These are phyloP conservation scores for Hormaphis cornu DNA, from an alignment of 1,140 invertebrate genomes.

Conservation along the genomic window DNA sequence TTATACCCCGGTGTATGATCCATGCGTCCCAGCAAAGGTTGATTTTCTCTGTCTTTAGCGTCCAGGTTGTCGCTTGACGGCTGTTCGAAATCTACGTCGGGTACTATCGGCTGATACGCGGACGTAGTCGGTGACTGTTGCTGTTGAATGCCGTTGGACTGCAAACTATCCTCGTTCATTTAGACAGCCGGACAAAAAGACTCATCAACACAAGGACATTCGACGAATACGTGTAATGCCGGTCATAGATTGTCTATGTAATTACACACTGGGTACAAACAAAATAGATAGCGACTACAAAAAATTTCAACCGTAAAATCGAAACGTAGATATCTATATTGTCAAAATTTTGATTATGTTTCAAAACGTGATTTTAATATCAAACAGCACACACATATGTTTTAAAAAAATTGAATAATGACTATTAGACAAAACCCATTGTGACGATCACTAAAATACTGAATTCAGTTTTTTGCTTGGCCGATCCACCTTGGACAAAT, in stretches of 20 bases:
- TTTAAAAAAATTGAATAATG: too few relatives aligned
- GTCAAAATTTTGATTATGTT: too few relatives aligned
- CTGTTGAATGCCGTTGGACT: background rate
- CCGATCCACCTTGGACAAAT: too few relatives aligned
- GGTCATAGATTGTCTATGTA: background rate
- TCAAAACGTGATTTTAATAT: too few relatives aligned
- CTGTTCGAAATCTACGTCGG: constrained; percentile 16
- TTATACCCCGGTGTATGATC: constrained; percentile 67
- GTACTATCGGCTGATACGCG: background rate
- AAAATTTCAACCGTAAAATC: too few relatives aligned
- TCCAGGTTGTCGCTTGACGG: constrained; percentile 21
- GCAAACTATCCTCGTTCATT: constrained; percentile 18
- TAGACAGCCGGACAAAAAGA: background rate
- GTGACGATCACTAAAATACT: too few relatives aligned
- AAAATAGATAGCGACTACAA: too few relatives aligned
- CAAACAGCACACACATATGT: too few relatives aligned
- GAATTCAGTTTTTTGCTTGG: too few relatives aligned
- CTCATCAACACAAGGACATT: constrained; percentile 2
- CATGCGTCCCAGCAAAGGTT: constrained; percentile 72
- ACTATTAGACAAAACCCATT: too few relatives aligned
- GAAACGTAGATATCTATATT: too few relatives aligned
- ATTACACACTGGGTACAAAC: background rate
- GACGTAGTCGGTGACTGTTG: constrained; percentile 7
- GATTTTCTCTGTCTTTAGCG: constrained; percentile 70
- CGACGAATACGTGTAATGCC: background rate